phyloP scores from a whole-genome alignment of 2,888 invertebrate genomes.

The Capitulum mitella region DNA sequence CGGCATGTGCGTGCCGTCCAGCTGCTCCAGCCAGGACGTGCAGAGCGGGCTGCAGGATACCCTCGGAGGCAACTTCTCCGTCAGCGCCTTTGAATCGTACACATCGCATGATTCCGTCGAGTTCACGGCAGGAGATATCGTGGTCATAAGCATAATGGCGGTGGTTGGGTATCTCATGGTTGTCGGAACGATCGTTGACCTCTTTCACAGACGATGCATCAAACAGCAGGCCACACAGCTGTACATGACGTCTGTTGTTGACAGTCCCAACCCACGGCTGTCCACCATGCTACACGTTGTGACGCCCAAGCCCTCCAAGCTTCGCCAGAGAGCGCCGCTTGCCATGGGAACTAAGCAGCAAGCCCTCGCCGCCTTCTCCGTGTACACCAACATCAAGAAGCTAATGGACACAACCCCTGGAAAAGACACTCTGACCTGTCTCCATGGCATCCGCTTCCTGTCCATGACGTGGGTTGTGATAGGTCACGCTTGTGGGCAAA shows the following conservation, averaged over 20 bases:
- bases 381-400: constrained; percentile 55
- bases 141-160: not conserved
- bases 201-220: not conserved
- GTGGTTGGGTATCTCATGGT: not conserved
- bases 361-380: constrained; percentile 55
- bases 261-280: not conserved
- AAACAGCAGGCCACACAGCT: not conserved
- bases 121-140: not conserved
- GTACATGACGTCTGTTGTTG: not conserved
- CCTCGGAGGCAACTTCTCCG: not conserved
- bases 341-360: not conserved
- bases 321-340: not conserved
- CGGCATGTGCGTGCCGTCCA: not conserved
- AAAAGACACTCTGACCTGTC: constrained; percentile 26
- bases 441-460: constrained; percentile 36
- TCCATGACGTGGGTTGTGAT: constrained; percentile 36
- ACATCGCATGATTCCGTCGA: not conserved
- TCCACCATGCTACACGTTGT: not conserved
- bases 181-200: not conserved
- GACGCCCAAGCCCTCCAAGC: not conserved
- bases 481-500: constrained; percentile 28
- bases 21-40: not conserved
- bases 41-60: not conserved
- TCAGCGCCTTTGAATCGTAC: not conserved
- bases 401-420: constrained; percentile 44